Evolutionary conservation across 2,888 invertebrate species (phyloP).

Genomic region (Agriopis marginaria): DNA sequence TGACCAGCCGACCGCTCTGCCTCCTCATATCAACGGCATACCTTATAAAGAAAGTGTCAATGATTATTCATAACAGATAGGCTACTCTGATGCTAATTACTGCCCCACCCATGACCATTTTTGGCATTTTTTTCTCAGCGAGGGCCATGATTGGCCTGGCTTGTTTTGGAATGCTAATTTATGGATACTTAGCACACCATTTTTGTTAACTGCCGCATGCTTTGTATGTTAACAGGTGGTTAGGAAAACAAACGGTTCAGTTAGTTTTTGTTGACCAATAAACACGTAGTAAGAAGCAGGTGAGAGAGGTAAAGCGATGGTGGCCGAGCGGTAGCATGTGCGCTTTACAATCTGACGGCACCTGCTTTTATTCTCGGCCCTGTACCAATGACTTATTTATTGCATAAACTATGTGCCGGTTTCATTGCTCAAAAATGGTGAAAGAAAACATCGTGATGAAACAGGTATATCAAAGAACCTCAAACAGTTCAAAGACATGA

Average conservation of each 20-base stretch:
- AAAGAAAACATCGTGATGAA: too few species aligned
- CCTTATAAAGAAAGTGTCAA: constrained; percentile 53
- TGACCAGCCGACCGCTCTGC: constrained; percentile 38
- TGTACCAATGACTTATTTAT: too few species aligned
- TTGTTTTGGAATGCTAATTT: constrained; percentile 59
- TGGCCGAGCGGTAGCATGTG: too few species aligned
- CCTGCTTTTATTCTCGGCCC: too few species aligned
- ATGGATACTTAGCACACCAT: constrained; percentile 66
- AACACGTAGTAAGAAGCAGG: background rate
- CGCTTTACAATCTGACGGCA: too few species aligned
- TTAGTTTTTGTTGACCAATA: constrained; percentile 33
- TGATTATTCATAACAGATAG: constrained; percentile 33
- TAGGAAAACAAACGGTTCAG: constrained; percentile 41
- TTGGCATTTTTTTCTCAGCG: constrained; percentile 52
- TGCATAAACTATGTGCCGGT: too few species aligned
- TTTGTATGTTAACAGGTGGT: constrained; percentile 47
- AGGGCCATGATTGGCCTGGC: constrained; percentile 60
- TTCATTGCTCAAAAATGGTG: too few species aligned
- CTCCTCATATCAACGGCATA: constrained; percentile 49
- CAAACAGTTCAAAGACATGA: too few species aligned
- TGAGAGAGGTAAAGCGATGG: background rate
- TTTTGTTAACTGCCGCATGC: constrained; percentile 52
- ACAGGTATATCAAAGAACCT: too few species aligned
- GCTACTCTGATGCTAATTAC: constrained; percentile 41
- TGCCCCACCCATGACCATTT: constrained; percentile 70